phyloP scores from a whole-genome alignment of 1,140 invertebrate genomes.

The Hycleus phaleratus region DNA sequence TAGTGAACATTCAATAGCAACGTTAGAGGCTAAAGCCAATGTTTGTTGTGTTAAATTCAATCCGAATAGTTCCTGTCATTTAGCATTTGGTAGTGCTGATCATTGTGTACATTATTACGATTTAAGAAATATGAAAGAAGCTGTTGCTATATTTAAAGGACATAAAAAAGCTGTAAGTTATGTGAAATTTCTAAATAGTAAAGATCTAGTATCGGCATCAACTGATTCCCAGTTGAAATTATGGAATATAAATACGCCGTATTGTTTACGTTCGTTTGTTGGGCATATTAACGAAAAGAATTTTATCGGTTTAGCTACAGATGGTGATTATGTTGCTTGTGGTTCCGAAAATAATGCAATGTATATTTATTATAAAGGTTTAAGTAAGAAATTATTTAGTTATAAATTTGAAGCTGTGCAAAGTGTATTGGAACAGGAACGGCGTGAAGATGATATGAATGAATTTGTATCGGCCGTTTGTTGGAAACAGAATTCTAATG shows the following conservation, averaged over 20 bases:
- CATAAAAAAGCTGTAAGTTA: conserved; percentile 95
- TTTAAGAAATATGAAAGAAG: conserved; percentile 74
- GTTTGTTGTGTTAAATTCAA: conserved; percentile 97
- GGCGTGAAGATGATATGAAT: conserved; percentile 75
- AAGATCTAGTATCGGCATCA: conserved; percentile 89
- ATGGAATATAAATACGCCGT: conserved; percentile 77
- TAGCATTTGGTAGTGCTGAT: conserved; percentile 93
- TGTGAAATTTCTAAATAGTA: conserved; percentile 86
- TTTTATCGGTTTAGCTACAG: conserved; percentile 93
- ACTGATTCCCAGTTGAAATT: conserved; percentile 92
- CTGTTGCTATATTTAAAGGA: conserved; percentile 80
- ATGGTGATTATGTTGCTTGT: conserved; percentile 91
- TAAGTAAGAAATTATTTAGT: conserved; percentile 79
- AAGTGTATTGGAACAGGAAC: conserved; percentile 69
- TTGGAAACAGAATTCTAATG: conserved; percentile 80
- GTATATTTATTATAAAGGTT: conserved; percentile 88
- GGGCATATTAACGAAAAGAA: conserved; percentile 96
- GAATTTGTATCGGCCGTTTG: conserved; percentile 96
- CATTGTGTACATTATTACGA: conserved; percentile 97
- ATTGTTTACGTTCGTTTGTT: conserved; percentile 81
- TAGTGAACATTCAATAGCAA: conserved; percentile 78
- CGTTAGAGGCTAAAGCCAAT: conserved; percentile 85
- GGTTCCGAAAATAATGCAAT: conserved; percentile 94
- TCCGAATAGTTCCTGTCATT: conserved; percentile 74
- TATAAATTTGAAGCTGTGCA: conserved; percentile 83